A percentile compares a stretch with the other conserved stretches of the same genome.
Conservation (phyloP, 2,113 vertebrate species). For the Xenopus borealis region DNA sequence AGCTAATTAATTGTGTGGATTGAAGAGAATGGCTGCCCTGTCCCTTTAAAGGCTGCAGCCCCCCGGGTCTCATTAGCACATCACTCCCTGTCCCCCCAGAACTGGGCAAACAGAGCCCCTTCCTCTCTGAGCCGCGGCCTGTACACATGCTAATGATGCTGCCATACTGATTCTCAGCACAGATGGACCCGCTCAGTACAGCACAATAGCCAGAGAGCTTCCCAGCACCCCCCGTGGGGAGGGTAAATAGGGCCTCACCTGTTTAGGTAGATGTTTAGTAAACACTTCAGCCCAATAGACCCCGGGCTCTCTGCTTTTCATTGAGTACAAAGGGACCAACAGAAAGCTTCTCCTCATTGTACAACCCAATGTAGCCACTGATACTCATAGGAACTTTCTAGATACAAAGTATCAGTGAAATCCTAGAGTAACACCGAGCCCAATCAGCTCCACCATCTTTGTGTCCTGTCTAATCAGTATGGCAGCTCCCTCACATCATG, state of each 20-base stretch:
- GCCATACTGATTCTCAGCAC: neutral
- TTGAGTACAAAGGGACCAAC: neutral
- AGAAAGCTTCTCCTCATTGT: too few relatives aligned
- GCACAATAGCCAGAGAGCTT: neutral
- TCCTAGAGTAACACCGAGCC: too few relatives aligned
- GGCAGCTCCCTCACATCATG: too few relatives aligned
- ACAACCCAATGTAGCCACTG: too few relatives aligned
- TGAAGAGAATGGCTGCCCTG: neutral
- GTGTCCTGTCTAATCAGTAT: too few relatives aligned
- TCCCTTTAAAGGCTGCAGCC: neutral
- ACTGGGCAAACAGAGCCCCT: slow-evolving; percentile 30
- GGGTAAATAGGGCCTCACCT: slow-evolving; percentile 7
- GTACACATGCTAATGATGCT: slow-evolving; percentile 35
- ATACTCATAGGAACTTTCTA: too few relatives aligned
- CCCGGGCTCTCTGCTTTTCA: neutral
- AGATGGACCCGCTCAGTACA: neutral
- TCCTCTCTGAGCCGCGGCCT: neutral
- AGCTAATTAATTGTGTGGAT: slow-evolving; percentile 22
- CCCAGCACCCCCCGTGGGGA: neutral
- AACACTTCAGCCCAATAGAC: slow-evolving; percentile 15
- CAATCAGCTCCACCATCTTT: too few relatives aligned
- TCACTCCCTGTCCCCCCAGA: slow-evolving; percentile 4
- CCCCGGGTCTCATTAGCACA: slow-evolving; percentile 12
- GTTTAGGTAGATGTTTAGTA: slow-evolving; percentile 4
- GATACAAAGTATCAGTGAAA: too few relatives aligned